A percentile compares a stretch with the other conserved stretches of the same genome.
Conservation (phyloP, 1,140 invertebrate genomes). For the Carcinoscorpius rotundicauda region DNA sequence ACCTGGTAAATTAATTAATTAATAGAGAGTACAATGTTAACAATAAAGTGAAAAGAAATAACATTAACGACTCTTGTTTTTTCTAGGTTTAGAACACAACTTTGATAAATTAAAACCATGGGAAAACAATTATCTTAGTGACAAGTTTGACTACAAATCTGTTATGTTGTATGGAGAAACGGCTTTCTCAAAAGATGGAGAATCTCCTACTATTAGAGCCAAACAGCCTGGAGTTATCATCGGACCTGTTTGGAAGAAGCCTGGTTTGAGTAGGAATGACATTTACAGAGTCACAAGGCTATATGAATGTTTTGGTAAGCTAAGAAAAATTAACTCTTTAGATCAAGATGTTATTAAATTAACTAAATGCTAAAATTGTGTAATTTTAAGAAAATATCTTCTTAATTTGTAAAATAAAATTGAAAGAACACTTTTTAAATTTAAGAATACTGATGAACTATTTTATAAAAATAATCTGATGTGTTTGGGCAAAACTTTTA, state of each 20-base stretch:
- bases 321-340: too few relatives aligned
- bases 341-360: too few relatives aligned
- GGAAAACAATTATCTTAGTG: not conserved
- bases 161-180: conserved; percentile 16
- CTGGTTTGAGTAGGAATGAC: conserved; percentile 1
- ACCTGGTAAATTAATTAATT: too few relatives aligned
- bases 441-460: too few relatives aligned
- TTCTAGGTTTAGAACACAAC: not conserved
- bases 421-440: too few relatives aligned
- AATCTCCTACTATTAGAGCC: conserved; percentile 10
- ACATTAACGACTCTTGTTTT: not conserved
- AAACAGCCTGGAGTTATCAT: conserved; percentile 6
- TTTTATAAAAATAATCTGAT: too few relatives aligned
- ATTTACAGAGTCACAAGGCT: conserved; percentile 10
- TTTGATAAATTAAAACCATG: not conserved
- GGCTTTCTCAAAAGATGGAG: conserved; percentile 9
- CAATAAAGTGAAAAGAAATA: too few relatives aligned
- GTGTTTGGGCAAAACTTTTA: too few relatives aligned
- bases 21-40: too few relatives aligned
- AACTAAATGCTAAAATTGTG: too few relatives aligned
- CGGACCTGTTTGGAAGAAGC: conserved; percentile 5
- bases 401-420: too few relatives aligned
- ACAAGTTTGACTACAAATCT: conserved; percentile 10
- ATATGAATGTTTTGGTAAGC: conserved; percentile 3
- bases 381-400: too few relatives aligned